These are phyloP conservation scores for Eurytoma adleriae DNA, from an alignment of 2,888 invertebrate genomes.

Conservation along the genomic window DNA sequence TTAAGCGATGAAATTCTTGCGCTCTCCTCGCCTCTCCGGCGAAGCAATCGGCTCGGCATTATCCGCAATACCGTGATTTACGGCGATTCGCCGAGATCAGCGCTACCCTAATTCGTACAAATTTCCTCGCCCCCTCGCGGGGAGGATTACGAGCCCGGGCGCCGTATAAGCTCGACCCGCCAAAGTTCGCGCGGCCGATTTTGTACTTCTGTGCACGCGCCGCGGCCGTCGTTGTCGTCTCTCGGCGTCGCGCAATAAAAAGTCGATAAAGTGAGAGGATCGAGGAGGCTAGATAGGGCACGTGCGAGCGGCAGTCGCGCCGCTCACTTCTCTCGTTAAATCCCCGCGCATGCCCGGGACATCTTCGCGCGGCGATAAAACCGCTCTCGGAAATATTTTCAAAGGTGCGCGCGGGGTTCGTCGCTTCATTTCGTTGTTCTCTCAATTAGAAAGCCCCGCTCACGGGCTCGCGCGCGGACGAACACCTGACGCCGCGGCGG, in stretches of 20 bases:
- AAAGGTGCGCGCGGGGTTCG: neutral
- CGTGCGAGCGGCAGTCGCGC: neutral
- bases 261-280: constrained; percentile 53
- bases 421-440: neutral
- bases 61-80: too few relatives aligned
- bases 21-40: too few relatives aligned
- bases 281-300: constrained; percentile 46
- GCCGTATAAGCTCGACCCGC: neutral
- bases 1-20: too few relatives aligned
- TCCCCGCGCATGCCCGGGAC: neutral
- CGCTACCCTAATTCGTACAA: too few relatives aligned
- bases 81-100: too few relatives aligned
- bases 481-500: neutral
- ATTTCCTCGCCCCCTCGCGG: too few relatives aligned
- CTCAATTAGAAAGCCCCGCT: constrained; percentile 48
- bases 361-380: constrained; percentile 3
- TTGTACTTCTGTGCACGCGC: neutral
- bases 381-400: constrained; percentile 10
- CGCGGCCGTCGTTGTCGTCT: neutral
- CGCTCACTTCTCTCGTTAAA: constrained; percentile 39
- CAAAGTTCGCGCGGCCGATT: neutral
- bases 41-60: too few relatives aligned
- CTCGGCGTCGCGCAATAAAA: constrained; percentile 10
- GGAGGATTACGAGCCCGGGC: too few relatives aligned
- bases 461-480: neutral